Percentiles rank a stretch among this genome's conserved stretches.
These are phyloP conservation scores for Oxytorus armatus DNA, from an alignment of 2,888 invertebrate species.

Conservation along the genomic window DNA sequence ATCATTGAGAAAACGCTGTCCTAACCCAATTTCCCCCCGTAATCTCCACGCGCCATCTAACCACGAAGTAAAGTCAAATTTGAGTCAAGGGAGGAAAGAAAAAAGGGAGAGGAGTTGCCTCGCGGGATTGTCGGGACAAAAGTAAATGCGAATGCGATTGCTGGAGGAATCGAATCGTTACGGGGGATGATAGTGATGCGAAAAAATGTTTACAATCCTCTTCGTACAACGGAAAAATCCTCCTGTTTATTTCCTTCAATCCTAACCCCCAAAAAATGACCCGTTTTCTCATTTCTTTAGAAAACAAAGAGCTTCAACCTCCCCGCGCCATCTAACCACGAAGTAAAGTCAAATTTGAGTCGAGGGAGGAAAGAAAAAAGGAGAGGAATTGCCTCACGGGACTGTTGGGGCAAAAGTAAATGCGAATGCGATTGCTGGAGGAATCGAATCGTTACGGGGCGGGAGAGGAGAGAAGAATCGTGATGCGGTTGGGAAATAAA, in stretches of 20 bases:
- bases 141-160: constrained; percentile 68
- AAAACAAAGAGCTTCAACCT: too few relatives aligned
- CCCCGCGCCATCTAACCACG: too few relatives aligned
- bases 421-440: constrained; percentile 65
- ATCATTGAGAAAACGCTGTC: too few relatives aligned
- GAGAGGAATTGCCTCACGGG: constrained; percentile 29
- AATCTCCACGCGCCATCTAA: too few relatives aligned
- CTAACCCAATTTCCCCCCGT: too few relatives aligned
- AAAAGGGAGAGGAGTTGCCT: constrained; percentile 8
- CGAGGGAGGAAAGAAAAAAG: constrained; percentile 12
- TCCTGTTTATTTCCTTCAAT: too few relatives aligned
- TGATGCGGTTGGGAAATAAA: constrained; percentile 64
- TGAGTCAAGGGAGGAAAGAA: background rate
- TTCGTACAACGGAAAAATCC: too few relatives aligned
- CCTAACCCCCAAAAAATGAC: too few relatives aligned
- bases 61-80: background rate
- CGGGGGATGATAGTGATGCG: too few relatives aligned
- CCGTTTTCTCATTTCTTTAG: too few relatives aligned
- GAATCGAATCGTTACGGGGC: constrained; percentile 59
- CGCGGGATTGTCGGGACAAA: constrained; percentile 43
- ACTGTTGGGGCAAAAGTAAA: constrained; percentile 59
- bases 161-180: constrained; percentile 58
- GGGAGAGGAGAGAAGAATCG: too few relatives aligned
- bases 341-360: background rate
- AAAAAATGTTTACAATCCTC: too few relatives aligned